Evolutionary conservation across 2,113 vertebrate species (phyloP).

Genomic region (Cryptomyrus ogoouensis): DNA sequence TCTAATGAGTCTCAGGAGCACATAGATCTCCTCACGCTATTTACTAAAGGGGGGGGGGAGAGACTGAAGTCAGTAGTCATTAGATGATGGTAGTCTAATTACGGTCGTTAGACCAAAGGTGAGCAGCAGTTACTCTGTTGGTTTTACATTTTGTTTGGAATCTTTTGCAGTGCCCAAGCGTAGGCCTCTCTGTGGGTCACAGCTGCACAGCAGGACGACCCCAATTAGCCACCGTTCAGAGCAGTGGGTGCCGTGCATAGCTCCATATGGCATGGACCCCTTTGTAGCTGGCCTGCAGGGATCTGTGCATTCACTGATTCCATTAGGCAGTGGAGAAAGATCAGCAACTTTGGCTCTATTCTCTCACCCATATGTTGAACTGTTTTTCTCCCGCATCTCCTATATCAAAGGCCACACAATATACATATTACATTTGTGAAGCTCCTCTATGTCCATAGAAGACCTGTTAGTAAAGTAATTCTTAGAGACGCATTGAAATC

Average conservation of each 20-base stretch:
- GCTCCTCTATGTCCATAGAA: neutral
- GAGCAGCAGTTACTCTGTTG: neutral
- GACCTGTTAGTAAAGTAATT: neutral
- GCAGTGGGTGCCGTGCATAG: neutral
- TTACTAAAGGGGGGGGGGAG: neutral
- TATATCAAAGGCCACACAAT: neutral
- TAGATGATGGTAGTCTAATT: neutral
- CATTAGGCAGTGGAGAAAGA: neutral
- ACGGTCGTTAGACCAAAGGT: neutral
- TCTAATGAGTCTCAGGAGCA: neutral
- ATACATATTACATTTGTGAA: slow-evolving; percentile 8
- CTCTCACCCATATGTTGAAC: neutral
- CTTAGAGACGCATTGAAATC: neutral
- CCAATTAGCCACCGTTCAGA: neutral
- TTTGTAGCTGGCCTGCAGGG: neutral
- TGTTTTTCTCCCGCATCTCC: neutral
- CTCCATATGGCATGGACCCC: neutral
- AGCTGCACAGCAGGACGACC: neutral
- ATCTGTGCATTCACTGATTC: neutral
- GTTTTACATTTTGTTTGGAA: neutral
- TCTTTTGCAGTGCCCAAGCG: neutral
- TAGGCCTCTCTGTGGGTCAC: neutral
- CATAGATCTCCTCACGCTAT: neutral
- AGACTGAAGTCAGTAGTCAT: neutral
- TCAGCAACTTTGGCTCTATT: neutral